Conservation (phyloP, 23 tunicate species). For the Ciona savignyi region DNA sequence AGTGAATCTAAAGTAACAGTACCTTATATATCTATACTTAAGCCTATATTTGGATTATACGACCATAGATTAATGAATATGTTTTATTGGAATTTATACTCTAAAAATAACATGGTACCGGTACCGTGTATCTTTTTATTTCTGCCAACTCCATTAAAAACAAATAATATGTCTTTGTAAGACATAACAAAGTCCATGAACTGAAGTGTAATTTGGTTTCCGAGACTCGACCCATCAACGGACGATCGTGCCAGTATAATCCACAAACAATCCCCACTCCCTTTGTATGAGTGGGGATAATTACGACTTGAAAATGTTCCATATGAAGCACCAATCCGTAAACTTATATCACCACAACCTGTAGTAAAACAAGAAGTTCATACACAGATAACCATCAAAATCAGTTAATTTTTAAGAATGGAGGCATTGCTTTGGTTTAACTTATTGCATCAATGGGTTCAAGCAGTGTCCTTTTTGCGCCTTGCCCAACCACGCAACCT, state of each 20-base stretch:
- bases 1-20: too few species aligned
- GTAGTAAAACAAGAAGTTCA: slow-evolving; percentile 3
- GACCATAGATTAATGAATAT: too few species aligned
- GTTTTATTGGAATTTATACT: too few species aligned
- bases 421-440: background rate
- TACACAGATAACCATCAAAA: too few species aligned
- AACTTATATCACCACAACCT: slow-evolving; percentile 76
- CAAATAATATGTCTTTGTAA: slow-evolving; percentile 24
- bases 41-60: too few species aligned
- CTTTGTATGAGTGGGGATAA: slow-evolving; percentile 55
- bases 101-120: too few species aligned
- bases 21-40: too few species aligned
- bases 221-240: background rate
- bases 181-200: slow-evolving; percentile 51
- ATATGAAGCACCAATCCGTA: slow-evolving; percentile 15
- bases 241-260: slow-evolving; percentile 12
- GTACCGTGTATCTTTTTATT: slow-evolving; percentile 18
- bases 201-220: slow-evolving; percentile 8
- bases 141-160: slow-evolving; percentile 42
- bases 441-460: too few species aligned
- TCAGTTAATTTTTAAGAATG: background rate
- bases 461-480: too few species aligned
- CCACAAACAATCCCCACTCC: slow-evolving; percentile 87
- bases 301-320: slow-evolving; percentile 42
- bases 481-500: too few species aligned